phyloP scores from a whole-genome alignment of 2,113 vertebrate genomes.

The Osmerus eperlanus region DNA sequence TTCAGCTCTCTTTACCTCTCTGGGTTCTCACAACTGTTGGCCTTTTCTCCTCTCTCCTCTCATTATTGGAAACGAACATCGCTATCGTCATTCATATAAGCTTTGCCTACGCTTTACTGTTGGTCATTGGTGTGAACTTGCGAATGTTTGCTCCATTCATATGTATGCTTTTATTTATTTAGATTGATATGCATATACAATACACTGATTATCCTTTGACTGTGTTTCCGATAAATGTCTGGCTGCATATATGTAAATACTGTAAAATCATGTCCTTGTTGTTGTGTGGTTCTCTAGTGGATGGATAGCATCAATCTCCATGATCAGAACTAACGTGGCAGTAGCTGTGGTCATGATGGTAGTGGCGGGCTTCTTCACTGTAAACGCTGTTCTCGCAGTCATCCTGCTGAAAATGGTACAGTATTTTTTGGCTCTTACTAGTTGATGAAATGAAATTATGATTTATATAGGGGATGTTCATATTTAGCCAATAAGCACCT shows the following conservation, averaged over 20 bases:
- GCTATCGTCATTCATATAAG: neutral
- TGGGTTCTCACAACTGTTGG: neutral
- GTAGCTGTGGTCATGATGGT: conserved; percentile 92
- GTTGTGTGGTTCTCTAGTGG: conserved; percentile 71
- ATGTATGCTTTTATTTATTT: neutral
- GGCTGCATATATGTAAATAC: neutral
- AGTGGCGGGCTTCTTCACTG: conserved; percentile 89
- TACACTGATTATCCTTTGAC: neutral
- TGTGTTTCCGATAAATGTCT: neutral
- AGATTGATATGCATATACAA: too few relatives aligned
- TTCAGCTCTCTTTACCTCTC: conserved; percentile 31
- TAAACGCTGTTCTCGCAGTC: conserved; percentile 78
- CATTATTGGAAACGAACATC: too few relatives aligned
- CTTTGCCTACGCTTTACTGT: conserved; percentile 22
- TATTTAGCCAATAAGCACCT: too few relatives aligned
- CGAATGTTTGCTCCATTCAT: neutral
- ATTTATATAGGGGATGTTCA: too few relatives aligned
- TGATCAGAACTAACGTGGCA: conserved; percentile 55
- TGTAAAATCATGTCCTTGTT: neutral
- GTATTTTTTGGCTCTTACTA: neutral
- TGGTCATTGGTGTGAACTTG: neutral
- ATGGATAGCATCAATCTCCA: conserved; percentile 84
- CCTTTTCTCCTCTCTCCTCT: too few relatives aligned
- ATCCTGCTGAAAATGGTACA: conserved; percentile 91
- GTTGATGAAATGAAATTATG: neutral